A percentile compares a stretch with the other conserved stretches of the same genome.
phyloP scores from a whole-genome alignment of 2,888 invertebrate species.

The Periphyllus acericola region DNA sequence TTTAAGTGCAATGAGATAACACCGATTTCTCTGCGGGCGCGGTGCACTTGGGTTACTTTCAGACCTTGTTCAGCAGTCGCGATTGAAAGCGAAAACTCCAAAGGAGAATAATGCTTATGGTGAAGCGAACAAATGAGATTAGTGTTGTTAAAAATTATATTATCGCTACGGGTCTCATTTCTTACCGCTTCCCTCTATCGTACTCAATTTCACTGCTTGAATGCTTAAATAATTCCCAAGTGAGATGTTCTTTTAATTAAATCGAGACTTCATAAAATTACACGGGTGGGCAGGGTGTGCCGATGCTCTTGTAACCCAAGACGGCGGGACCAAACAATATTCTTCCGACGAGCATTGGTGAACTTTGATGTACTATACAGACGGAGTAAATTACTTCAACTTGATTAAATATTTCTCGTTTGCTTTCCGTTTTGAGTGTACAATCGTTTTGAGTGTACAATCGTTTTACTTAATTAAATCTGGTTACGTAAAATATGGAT shows the following conservation, averaged over 20 bases:
- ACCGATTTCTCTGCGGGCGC: neutral
- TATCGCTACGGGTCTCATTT: neutral
- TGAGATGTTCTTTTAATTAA: constrained; percentile 61
- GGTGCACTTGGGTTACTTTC: neutral
- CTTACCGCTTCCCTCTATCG: neutral
- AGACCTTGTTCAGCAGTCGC: neutral
- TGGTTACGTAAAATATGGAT: constrained; percentile 32
- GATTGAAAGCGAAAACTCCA: neutral
- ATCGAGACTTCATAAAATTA: constrained; percentile 51
- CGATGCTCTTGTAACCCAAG: constrained; percentile 21
- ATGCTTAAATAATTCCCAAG: constrained; percentile 54
- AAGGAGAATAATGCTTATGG: neutral
- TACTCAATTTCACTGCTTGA: constrained; percentile 18
- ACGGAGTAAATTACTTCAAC: constrained; percentile 37
- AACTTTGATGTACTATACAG: constrained; percentile 46
- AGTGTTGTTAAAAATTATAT: constrained; percentile 36
- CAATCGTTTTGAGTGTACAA: constrained; percentile 32
- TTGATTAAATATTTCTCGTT: constrained; percentile 59
- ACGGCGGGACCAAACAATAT: constrained; percentile 18
- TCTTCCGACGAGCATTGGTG: constrained; percentile 35
- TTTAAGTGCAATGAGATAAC: neutral
- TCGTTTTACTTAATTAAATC: constrained; percentile 55
- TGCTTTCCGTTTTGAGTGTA: constrained; percentile 35
- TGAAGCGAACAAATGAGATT: constrained; percentile 11
- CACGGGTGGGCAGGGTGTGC: neutral